phyloP scores from a whole-genome alignment of 1,140 invertebrate species.

The Eueides isabella region DNA sequence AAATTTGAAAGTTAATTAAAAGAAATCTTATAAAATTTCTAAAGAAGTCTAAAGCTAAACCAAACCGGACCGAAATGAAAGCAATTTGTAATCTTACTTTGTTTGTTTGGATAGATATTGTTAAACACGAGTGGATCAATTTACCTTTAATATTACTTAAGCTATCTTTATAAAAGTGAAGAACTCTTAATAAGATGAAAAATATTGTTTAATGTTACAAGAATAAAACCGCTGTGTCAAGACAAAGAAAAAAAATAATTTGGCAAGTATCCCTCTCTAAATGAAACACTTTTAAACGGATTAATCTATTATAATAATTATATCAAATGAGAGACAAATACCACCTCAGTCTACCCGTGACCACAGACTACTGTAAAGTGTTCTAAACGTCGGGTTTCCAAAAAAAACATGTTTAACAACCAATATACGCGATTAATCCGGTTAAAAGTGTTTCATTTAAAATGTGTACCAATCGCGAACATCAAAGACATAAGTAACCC shows the following conservation, averaged over 20 bases:
- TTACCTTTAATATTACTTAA: conserved; percentile 15
- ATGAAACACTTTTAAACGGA: too few species aligned
- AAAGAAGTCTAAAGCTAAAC: not conserved
- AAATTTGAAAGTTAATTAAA: not conserved
- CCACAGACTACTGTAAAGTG: too few species aligned
- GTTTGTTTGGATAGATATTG: conserved; percentile 5
- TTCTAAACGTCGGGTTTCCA: too few species aligned
- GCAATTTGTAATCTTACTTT: conserved; percentile 13
- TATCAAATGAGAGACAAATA: too few species aligned
- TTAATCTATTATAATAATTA: too few species aligned
- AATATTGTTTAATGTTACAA: not conserved
- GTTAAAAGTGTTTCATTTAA: too few species aligned
- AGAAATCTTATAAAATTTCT: not conserved
- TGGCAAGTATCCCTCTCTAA: too few species aligned
- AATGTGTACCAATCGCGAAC: too few species aligned
- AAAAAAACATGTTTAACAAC: too few species aligned
- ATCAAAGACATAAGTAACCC: too few species aligned
- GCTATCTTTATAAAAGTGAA: not conserved
- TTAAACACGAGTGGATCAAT: conserved; percentile 24
- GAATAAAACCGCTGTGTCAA: not conserved
- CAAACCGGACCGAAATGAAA: not conserved
- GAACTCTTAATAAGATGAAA: not conserved
- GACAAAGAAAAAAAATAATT: not conserved
- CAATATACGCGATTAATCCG: too few species aligned
- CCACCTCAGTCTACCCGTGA: too few species aligned